Evolutionary conservation across 1,140 invertebrate genomes (phyloP), one percentile per base, ranked within the genome.

Genomic region (Phortica variegata): DNA sequence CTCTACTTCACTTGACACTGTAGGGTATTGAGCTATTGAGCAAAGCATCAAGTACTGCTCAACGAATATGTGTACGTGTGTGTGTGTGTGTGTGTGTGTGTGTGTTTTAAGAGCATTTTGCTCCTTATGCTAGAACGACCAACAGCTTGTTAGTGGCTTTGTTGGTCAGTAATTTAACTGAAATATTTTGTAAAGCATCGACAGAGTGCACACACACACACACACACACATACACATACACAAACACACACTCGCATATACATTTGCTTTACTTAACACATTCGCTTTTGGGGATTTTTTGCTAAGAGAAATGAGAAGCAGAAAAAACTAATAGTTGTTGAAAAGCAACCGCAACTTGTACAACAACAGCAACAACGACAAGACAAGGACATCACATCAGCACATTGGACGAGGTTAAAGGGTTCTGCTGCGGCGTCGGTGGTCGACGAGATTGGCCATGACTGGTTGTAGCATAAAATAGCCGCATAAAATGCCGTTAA

Each of bases 81-180:
- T 42, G 18, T n/a, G 18, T 23, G 32, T 18, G 23, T n/a, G 12
- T 10, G 16, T 17, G 17, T 15, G 17, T 36, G 38, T 47, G 34
- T 31, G 40, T 44, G 33, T n/a, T n/a, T n/a, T n/a, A n/a, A n/a
- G n/a, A n/a, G n/a, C n/a, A n/a, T n/a, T n/a, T n/a, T n/a, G n/a
- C n/a, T n/a, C n/a, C n/a, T n/a, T n/a, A n/a, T 39, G 18, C 15
- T 21, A 20, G 34, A 7, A 48, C 43, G 42, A 51, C 60, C 63
- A 62, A 63, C 63, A 68, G 63, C 63, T 68, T 63, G 63, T 68
- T 68, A 63, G 63, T 68, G 63, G 63, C 63, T 68, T 68, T 68
- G 63, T 68, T 63, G 63, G 63, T 68, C 63, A 68, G 63, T 68
- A 68, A 60, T 68, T 68, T 68, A 68, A 66, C 65, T 68, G 68